Conservation (phyloP, 2,113 vertebrate species). For the Amphiprion percula region DNA sequence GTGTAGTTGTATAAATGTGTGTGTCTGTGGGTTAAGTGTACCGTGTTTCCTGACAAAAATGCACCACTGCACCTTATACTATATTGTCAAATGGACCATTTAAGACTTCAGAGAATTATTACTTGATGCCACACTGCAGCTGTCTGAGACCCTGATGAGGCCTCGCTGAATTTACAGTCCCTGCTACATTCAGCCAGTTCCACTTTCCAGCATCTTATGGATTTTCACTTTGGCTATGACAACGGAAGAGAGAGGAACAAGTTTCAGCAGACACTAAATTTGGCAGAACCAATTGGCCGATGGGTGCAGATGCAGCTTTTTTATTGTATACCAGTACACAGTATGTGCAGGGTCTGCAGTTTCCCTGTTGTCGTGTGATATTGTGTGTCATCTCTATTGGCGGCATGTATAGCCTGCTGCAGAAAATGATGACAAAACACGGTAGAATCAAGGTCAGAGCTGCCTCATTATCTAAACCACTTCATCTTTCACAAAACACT, state of each 20-base stretch:
- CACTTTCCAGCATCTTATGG: background rate
- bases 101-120: constrained; percentile 35
- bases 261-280: constrained; percentile 6
- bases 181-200: constrained; percentile 10
- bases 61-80: constrained; percentile 37
- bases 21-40: constrained; percentile 13
- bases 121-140: background rate
- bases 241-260: background rate
- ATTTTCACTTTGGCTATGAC: background rate
- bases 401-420: constrained; percentile 1
- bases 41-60: constrained; percentile 32
- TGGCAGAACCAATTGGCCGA: constrained; percentile 16
- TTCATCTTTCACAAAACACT: constrained; percentile 53
- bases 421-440: constrained; percentile 36
- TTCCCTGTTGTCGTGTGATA: constrained; percentile 4
- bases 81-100: constrained; percentile 46
- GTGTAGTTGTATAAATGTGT: background rate
- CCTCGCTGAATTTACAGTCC: constrained; percentile 15
- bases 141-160: constrained; percentile 21
- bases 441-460: constrained; percentile 52
- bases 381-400: constrained; percentile 6
- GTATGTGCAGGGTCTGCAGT: constrained; percentile 18
- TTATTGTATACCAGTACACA: background rate
- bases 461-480: constrained; percentile 34
- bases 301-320: background rate